phyloP scores from a whole-genome alignment of 1,140 invertebrate genomes.

The Pygmarrhopalites habei region DNA sequence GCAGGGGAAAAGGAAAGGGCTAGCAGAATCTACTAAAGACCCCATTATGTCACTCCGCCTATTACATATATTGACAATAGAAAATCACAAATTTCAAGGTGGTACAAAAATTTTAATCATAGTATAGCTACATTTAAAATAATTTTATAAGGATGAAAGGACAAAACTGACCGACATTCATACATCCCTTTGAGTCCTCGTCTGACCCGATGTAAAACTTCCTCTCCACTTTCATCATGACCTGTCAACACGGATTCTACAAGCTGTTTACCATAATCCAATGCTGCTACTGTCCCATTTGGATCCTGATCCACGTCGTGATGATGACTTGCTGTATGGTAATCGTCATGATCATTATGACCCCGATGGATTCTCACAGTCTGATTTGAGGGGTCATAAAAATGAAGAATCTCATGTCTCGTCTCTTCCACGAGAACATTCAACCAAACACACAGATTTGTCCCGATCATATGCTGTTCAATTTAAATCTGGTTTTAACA shows the following conservation, averaged over 20 bases:
- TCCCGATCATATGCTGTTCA: constrained; percentile 76
- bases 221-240: background rate
- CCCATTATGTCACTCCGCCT: constrained; percentile 87
- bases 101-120: too few species aligned
- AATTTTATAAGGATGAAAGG: too few species aligned
- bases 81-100: too few species aligned
- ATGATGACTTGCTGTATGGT: background rate
- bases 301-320: background rate
- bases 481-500: too few species aligned
- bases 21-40: constrained; percentile 78
- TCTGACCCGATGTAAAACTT: background rate
- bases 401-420: constrained; percentile 84
- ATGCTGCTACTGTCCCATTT: too few species aligned
- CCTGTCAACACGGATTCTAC: too few species aligned
- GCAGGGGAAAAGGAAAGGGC: constrained; percentile 86
- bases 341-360: background rate
- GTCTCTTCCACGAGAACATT: constrained; percentile 81
- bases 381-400: constrained; percentile 65
- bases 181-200: constrained; percentile 55
- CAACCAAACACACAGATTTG: constrained; percentile 87
- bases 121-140: too few species aligned
- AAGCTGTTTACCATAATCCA: too few species aligned
- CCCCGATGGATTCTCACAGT: constrained; percentile 1
- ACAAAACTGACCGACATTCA: constrained; percentile 77
- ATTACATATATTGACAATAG: too few species aligned